Evolutionary conservation across 2,113 vertebrate genomes (phyloP), one percentile per base, ranked within the genome.

Genomic region (Sphaerodactylus townsendi): DNA sequence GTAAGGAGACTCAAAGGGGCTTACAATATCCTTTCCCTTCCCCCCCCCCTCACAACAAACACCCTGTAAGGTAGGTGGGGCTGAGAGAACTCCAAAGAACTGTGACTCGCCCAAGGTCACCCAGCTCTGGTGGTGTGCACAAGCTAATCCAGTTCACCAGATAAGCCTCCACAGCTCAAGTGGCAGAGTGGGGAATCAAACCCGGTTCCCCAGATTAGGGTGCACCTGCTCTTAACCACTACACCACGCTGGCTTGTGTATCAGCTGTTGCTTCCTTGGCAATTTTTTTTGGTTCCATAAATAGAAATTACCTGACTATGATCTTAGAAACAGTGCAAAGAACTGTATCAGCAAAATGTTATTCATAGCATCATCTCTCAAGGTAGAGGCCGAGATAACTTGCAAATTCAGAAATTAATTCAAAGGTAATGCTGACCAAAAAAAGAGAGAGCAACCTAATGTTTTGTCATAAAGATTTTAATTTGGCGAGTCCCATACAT

Each of bases 361-460:
- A 86, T 48, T 14, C 85, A 44, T 87, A 86, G 50, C 80, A n/a
- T 86, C n/a, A 84, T 84, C 41, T 70, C 33, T 50, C 41, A 66
- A 79, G 14, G 5, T 23, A 88, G 59, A 86, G 88, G 91, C 79
- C 83, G 91, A 86, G 87, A 92, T 88, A 90, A 82, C 86, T 90
- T 78, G 89, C 87, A 77, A 77, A 78, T 50, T 59, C 72, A 82
- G 69, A 77, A 91, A 84, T 84, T 86, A 81, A 88, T 69, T 25
- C 25, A 91, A 89, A 71, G 88, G 77, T 82, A 91, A 78, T 79
- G 87, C 77, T 89, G 90, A 85, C 77, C 87, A 88, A 91, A 85
- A 44, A 44, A 44, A 44, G n/a, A 44, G 35, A 33, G 48, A 64
- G 41, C 87, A 86, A 10, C 41, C 28, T 66, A 48, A 71, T 89